Conservation (phyloP, 2,797 vertebrate species). For the Poeciliopsis infans region DNA sequence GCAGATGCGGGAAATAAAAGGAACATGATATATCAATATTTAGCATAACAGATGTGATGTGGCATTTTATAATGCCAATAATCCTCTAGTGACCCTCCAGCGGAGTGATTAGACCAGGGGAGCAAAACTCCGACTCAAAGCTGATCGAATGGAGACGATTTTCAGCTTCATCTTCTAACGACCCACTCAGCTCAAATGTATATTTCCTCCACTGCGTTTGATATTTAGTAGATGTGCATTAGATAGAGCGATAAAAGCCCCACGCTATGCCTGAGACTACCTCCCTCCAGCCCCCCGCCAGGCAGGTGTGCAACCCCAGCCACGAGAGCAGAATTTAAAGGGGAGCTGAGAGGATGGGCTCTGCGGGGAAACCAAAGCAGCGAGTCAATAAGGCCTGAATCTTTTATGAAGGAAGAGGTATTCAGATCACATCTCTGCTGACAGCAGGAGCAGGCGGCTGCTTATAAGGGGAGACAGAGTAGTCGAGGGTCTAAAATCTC, state of each 20-base stretch:
- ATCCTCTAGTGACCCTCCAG: slow-evolving; percentile 65
- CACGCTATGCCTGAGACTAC: slow-evolving; percentile 21
- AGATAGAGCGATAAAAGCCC: slow-evolving; percentile 59
- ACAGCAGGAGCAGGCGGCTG: slow-evolving; percentile 83
- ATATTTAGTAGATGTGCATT: slow-evolving; percentile 42
- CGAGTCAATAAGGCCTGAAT: slow-evolving; percentile 90
- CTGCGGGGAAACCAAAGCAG: slow-evolving; percentile 71
- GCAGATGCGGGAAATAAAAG: slow-evolving; percentile 71
- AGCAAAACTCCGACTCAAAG: slow-evolving; percentile 16
- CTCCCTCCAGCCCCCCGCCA: slow-evolving; percentile 26
- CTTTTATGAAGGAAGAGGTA: slow-evolving; percentile 92
- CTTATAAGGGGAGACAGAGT: slow-evolving; percentile 77
- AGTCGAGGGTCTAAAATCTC: slow-evolving; percentile 64
- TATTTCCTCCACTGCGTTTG: slow-evolving; percentile 26
- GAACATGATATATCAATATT: slow-evolving; percentile 76
- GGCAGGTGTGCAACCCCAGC: slow-evolving; percentile 66
- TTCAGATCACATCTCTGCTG: slow-evolving; percentile 88
- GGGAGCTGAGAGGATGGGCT: slow-evolving; percentile 68
- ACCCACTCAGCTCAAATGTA: slow-evolving; percentile 25
- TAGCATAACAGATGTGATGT: slow-evolving; percentile 72
- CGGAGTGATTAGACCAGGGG: slow-evolving; percentile 46
- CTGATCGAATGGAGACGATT: slow-evolving; percentile 15
- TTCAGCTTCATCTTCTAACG: slow-evolving; percentile 34
- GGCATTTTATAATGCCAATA: slow-evolving; percentile 77
- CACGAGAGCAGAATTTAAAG: slow-evolving; percentile 76